Evolutionary conservation across 2,797 vertebrate species (phyloP), one percentile per base, ranked within the genome.

Genomic region (Acanthurus lineatus): DNA sequence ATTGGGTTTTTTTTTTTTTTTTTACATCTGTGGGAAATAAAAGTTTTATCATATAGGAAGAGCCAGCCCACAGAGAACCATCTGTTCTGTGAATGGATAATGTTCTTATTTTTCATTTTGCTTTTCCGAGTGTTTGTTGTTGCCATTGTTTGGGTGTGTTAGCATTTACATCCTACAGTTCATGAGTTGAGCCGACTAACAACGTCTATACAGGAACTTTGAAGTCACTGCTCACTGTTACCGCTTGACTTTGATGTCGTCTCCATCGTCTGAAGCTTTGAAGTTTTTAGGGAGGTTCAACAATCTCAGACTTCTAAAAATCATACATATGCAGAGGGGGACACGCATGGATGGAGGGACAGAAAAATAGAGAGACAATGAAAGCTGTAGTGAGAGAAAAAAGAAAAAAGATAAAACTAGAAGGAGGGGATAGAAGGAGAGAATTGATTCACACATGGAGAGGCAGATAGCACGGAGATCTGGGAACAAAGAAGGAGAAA

Each of bases 201-300:
- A 64, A 44, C 51, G 19, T 53, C 66, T 48, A 25, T n/a, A 67
- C 58, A 73, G 66, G 14, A 72, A 82, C 54, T 80, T 58, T 82
- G 75, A 82, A 75, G 73, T 68, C 62, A 49, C 28, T 35, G 59
- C 49, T 82, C 66, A 70, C 42, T 73, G 53, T 69, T 73, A 60
- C 11, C 11, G 54, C 74, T 81, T 68, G 17, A 83, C 85, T 87
- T 84, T 89, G 75, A 90, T 77, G 81, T 65, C 32, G 40, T 63
- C 67, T 66, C 77, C 65, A 69, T 77, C 59, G 11, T 78, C 68
- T 44, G 28, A 19, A 59, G 72, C 85, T 85, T 86, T 86, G 69
- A 86, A 69, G 70, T 78, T 73, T 45, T 35, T 38, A 77, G 22
- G 51, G 75, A 81, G 79, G 65, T 76, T 87, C 62, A 81, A 75